phyloP scores from a whole-genome alignment of 2,113 vertebrate species.

The Mugil cephalus region DNA sequence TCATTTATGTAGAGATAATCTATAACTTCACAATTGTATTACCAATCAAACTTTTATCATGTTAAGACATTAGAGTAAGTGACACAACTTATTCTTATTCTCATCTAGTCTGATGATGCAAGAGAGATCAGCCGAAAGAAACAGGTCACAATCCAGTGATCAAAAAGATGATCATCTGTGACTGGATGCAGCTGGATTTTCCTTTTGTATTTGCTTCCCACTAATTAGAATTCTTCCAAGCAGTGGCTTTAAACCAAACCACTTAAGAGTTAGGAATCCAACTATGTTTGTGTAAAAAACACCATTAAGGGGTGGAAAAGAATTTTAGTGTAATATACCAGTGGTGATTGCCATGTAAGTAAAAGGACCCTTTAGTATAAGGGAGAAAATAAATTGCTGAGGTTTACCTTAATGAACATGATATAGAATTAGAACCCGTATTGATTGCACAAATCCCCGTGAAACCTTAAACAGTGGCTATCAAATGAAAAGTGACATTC shows the following conservation, averaged over 20 bases:
- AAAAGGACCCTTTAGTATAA: conserved; percentile 7
- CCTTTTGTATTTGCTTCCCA: not conserved
- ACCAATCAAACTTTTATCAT: too few relatives aligned
- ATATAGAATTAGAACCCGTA: conserved; percentile 18
- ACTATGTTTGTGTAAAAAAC: not conserved
- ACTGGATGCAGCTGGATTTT: conserved; percentile 14
- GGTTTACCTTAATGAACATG: conserved; percentile 45
- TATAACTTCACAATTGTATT: too few relatives aligned
- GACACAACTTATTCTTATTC: not conserved
- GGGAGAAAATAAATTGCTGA: conserved; percentile 27
- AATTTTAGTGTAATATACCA: conserved; percentile 3
- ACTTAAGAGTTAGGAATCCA: conserved; percentile 1
- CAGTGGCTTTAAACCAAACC: not conserved
- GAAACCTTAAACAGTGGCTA: conserved; percentile 49
- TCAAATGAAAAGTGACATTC: conserved; percentile 59
- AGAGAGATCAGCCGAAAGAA: not conserved
- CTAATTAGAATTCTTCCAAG: not conserved
- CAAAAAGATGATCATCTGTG: not conserved
- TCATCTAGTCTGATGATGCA: not conserved
- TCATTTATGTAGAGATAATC: not conserved
- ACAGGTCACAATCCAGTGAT: conserved; percentile 4
- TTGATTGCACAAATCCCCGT: conserved; percentile 57
- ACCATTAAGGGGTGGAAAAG: not conserved
- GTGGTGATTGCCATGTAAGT: conserved; percentile 13
- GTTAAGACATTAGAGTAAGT: not conserved